Evolutionary conservation across 2,113 vertebrate species (phyloP), one percentile per base, ranked within the genome.

Genomic region (Epinephelus lanceolatus): DNA sequence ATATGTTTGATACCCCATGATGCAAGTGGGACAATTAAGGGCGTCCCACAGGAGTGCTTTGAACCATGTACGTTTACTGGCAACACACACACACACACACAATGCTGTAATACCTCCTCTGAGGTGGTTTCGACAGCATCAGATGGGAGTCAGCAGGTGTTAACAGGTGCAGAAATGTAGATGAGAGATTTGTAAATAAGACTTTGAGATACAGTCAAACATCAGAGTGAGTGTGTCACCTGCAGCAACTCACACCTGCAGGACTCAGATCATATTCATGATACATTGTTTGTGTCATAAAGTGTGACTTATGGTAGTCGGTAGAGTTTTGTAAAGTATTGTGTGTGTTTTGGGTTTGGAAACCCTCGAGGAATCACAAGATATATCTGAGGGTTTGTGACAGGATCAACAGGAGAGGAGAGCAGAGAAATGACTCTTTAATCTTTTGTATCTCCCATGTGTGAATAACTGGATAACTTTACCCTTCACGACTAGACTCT

Each of bases 21-120:
- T 87, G 78, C 87, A 77, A 81, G 60, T 79, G 83, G 83, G 80
- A 77, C 85, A 91, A 91, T 91, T 86, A 91, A 55, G 30, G 14
- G 12, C 10, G 21, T 89, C 85, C 67, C 83, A 60, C 5, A 14
- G 80, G 83, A 85, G 49, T 21, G 18, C 45, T 87, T 85, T 67
- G 42, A 71, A 57, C 49, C 1, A 9, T 11, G 47, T 5, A 30
- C 19, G 12, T 68, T 73, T 18, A 33, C 40, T 37, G 25, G 81
- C 57, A 37, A 75, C 65, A 69, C 72, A 82, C 62, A 76, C 3
- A 42, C 40, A 12, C 42, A 59, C 30, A 62, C 17, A 61, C 59
- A 33, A 33, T 42, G 33, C 17, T 47, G 62, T 53, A 60, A 55
- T 53, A 47, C 33, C 25, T 42, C 11, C 47, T 55, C 27, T 14